Evolutionary conservation across 2,888 invertebrate species (phyloP), one percentile per base, ranked within the genome.

Genomic region (Brassicogethes aeneus): DNA sequence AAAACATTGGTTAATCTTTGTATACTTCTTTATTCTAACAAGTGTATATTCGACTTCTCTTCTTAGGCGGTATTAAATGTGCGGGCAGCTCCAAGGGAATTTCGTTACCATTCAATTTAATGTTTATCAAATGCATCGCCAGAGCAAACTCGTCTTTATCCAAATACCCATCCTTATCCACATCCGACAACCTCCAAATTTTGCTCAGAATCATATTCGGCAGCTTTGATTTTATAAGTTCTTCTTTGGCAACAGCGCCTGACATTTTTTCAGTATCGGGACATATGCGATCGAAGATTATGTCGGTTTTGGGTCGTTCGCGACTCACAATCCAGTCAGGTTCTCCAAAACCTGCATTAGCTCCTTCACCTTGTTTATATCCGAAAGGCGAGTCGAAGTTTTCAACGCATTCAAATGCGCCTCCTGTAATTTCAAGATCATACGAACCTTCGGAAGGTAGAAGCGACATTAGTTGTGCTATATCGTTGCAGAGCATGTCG

Each of bases 141-240:
- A 97, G 76, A 15, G 96, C 95, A 71, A 95, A 97, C 72, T 97
- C 97, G 59, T 97, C 96, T 14, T 79, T 73, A 69, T 97, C 96
- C 54, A 97, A 73, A 70, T 86, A 82, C 14, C 95, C 95, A 68
- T 96, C 95, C 55, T 82, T 82, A 72, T 97, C 96, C 50, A 94
- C 80, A 71, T 97, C 97, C 1, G 96, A 79, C 47, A 99, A 72
- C 70, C 94, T 96, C 97, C 97, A 99, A 60, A 99, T 90, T 75
- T 88, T 89, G 46, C 94, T 93, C 49, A 99, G 79, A 42, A 95
- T 91, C 17, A 87, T 84, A 70, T 97, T 96, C 5, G 97, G 97
- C 61, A 99, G 74, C 71, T 95, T 96, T 16, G 96, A 95, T 71
- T 95, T 95, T 47, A 93, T 79, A 85, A 97, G 90, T 73, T 95